Evolutionary conservation across 2,888 invertebrate genomes (phyloP).

Genomic region (Beris chalybata): DNA sequence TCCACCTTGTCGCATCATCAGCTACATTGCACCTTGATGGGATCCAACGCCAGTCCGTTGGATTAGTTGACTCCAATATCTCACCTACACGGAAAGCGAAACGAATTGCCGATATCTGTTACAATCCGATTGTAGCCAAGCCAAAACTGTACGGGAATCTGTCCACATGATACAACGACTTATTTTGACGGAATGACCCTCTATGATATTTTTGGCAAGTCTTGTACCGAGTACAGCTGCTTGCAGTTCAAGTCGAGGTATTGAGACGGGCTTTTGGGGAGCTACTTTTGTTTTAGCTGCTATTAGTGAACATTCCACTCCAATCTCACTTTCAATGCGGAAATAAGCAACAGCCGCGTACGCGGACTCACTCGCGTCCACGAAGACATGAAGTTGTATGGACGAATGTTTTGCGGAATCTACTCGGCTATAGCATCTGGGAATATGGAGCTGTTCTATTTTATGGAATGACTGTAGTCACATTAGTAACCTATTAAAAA

Average conservation of each 20-base stretch:
- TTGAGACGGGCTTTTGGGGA: slow-evolving; percentile 25
- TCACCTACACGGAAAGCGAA: too few species aligned
- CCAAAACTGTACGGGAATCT: too few species aligned
- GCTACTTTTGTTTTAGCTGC: slow-evolving; percentile 23
- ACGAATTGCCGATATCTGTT: too few species aligned
- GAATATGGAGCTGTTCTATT: slow-evolving; percentile 30
- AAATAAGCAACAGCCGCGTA: slow-evolving; percentile 18
- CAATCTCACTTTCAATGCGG: background rate
- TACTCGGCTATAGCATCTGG: slow-evolving; percentile 33
- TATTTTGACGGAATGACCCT: too few species aligned
- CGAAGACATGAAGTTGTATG: slow-evolving; percentile 21
- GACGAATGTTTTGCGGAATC: background rate
- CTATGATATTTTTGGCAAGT: too few species aligned
- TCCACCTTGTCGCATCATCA: too few species aligned
- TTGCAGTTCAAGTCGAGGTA: slow-evolving; percentile 25
- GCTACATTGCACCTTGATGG: too few species aligned
- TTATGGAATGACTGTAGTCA: slow-evolving; percentile 28
- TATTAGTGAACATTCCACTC: slow-evolving; percentile 3
- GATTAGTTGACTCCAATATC: too few species aligned
- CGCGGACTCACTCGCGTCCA: slow-evolving; percentile 7
- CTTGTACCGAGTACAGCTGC: slow-evolving; percentile 14
- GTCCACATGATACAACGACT: too few species aligned
- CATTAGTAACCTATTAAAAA: slow-evolving; percentile 27
- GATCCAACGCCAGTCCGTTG: too few species aligned
- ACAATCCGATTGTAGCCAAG: too few species aligned